These are phyloP conservation scores for Drosophila repletoides DNA, from an alignment of 1,140 invertebrate genomes.

Conservation along the genomic window DNA sequence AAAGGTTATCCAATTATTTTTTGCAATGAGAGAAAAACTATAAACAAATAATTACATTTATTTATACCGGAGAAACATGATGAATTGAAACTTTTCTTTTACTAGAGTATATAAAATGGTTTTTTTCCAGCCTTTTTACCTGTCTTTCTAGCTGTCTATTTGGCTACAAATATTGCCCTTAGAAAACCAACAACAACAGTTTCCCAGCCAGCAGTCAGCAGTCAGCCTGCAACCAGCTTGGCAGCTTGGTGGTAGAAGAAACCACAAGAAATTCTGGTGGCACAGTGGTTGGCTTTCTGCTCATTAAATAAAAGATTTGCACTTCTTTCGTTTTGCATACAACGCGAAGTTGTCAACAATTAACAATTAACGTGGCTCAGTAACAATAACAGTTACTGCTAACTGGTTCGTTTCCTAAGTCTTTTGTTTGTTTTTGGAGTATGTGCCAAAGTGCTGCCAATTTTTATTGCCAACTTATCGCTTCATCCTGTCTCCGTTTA, in stretches of 20 bases:
- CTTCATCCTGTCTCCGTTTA: conserved; percentile 42
- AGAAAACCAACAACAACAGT: too few relatives aligned
- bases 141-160: too few relatives aligned
- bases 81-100: too few relatives aligned
- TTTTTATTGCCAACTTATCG: conserved; percentile 79
- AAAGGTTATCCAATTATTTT: too few relatives aligned
- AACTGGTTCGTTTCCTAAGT: conserved; percentile 54
- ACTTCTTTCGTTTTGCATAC: conserved; percentile 58
- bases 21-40: too few relatives aligned
- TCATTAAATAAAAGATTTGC: conserved; percentile 76
- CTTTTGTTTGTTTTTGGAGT: conserved; percentile 62
- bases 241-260: background rate
- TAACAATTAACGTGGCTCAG: conserved; percentile 78
- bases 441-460: conserved; percentile 76
- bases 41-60: too few relatives aligned
- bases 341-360: conserved; percentile 67
- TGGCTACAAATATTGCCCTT: too few relatives aligned
- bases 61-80: too few relatives aligned
- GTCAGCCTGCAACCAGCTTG: conserved; percentile 13
- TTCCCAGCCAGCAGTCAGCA: conserved; percentile 30
- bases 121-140: too few relatives aligned
- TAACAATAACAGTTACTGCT: conserved; percentile 20
- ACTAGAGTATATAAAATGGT: too few relatives aligned
- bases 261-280: conserved; percentile 8
- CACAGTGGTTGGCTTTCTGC: conserved; percentile 17